These are phyloP conservation scores for Cerastis rubricosa DNA, from an alignment of 2,888 invertebrate genomes.

Conservation along the genomic window DNA sequence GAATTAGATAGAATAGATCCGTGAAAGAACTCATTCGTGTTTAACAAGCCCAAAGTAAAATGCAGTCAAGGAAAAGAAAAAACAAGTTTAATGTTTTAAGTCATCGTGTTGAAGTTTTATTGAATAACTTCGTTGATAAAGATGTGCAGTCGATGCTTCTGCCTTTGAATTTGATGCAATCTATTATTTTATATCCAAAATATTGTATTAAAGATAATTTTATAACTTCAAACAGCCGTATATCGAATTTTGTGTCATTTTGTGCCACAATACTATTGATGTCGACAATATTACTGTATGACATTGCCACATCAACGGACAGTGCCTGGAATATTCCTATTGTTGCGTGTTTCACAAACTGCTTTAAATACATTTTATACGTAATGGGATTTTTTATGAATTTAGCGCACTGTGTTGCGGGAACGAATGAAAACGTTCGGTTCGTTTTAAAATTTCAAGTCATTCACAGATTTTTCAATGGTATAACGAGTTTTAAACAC, in stretches of 20 bases:
- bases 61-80: neutral
- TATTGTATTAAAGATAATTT: constrained; percentile 17
- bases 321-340: neutral
- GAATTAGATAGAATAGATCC: neutral
- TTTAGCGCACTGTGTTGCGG: too few relatives aligned
- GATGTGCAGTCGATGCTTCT: constrained; percentile 28
- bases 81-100: too few relatives aligned
- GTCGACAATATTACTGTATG: neutral
- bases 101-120: neutral
- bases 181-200: too few relatives aligned
- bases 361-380: neutral
- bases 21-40: neutral
- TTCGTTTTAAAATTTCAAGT: constrained; percentile 5
- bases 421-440: neutral
- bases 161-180: too few relatives aligned
- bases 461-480: constrained; percentile 17
- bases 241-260: constrained; percentile 3
- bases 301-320: neutral
- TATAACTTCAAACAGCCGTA: constrained; percentile 12
- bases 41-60: neutral
- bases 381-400: neutral
- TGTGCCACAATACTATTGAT: constrained; percentile 10
- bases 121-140: constrained; percentile 15
- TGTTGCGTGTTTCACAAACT: neutral
- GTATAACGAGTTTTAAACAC: neutral